Evolutionary conservation across 2,113 vertebrate genomes (phyloP).

Genomic region (Pollachius pollachius): DNA sequence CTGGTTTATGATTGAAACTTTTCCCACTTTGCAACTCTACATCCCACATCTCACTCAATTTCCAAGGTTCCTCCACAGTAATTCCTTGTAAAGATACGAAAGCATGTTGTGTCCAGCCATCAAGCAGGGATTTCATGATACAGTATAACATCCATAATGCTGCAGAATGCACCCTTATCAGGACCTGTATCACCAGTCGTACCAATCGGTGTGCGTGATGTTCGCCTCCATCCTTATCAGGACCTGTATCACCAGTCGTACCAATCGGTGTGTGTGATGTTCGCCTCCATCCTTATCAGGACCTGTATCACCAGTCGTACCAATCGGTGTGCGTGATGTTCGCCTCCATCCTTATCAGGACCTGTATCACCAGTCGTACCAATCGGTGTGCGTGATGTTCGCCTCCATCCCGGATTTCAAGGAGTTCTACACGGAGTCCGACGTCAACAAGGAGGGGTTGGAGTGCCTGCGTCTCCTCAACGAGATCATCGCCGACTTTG

Average conservation of each 20-base stretch:
- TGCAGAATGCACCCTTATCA: conserved; percentile 44
- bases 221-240: conserved; percentile 93
- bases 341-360: conserved; percentile 85
- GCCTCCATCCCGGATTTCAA: conserved; percentile 98
- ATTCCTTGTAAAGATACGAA: too few relatives aligned
- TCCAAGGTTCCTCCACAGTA: too few relatives aligned
- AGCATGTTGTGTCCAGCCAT: too few relatives aligned
- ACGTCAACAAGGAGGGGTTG: conserved; percentile 97
- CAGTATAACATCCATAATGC: too few relatives aligned
- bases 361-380: conserved; percentile 95
- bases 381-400: conserved; percentile 97
- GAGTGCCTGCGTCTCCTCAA: conserved; percentile 96
- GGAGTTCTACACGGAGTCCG: conserved; percentile 97
- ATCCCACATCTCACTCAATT: too few relatives aligned
- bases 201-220: conserved; percentile 96
- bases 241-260: conserved; percentile 97
- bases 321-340: conserved; percentile 98
- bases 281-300: conserved; percentile 92
- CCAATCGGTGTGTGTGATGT: conserved; percentile 96
- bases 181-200: conserved; percentile 97
- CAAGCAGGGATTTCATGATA: too few relatives aligned
- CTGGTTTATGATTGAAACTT: too few relatives aligned
- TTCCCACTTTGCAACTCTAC: too few relatives aligned
- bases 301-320: conserved; percentile 96
- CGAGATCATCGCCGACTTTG: conserved; percentile 97